Evolutionary conservation across 2,113 vertebrate species (phyloP), one percentile per base, ranked within the genome.

Genomic region (Polypterus bichir): DNA sequence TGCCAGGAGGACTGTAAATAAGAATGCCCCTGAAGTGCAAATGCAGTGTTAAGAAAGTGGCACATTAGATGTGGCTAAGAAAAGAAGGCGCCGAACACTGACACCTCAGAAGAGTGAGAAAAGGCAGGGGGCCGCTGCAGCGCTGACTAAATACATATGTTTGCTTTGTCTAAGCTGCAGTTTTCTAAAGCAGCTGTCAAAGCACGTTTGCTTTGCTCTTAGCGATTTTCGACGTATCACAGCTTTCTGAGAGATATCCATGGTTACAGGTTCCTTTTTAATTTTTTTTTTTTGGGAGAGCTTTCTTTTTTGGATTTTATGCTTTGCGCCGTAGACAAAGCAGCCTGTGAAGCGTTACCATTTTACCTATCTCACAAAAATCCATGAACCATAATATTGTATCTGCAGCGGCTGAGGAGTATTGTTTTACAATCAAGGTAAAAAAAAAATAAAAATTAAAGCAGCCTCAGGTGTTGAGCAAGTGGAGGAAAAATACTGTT

Each of bases 371-470:
- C 61, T 55, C 60, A 71, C 71, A 73, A 64, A 73, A 70, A 65
- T 63, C 65, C 59, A 65, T 74, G 72, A 77, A 67, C 72, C 64
- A 9, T 76, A 67, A 0, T 59, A 44, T 59, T 48, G 57, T 65
- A 59, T 49, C 55, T 57, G 6, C 46, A n/a, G 44, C 51, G 46
- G 51, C 60, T 47, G 44, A 27, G 5, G 68, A 59, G 69, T 62
- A 70, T 59, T 73, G 63, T 68, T 64, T 62, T 46, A 59, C 67
- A 67, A 64, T 65, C 62, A 55, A 70, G 64, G 68, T 75, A 65
- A 71, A 57, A 66, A 59, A 60, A 59, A 60, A 52, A 52, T 52
- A 1, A 8, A 52, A 27, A 27, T 27, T 27, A 27, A 27, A 27
- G 27, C 27, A 27, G 27, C 27, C 27, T 27, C 27, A 27, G 27